Conservation (phyloP, 2,888 invertebrate species). For the Unio delphinus region DNA sequence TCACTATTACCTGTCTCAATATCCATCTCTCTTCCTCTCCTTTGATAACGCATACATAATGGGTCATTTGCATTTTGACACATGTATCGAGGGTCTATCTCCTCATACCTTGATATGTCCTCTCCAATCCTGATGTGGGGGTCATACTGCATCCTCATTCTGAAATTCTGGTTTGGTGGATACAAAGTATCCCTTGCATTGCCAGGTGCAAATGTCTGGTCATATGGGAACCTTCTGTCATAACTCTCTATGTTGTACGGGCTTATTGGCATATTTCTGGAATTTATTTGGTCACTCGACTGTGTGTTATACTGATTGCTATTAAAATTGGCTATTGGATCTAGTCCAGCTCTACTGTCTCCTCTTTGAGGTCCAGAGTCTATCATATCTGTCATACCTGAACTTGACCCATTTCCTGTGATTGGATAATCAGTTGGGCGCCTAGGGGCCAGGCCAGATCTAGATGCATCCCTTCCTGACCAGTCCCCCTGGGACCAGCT, state of each 20-base stretch:
- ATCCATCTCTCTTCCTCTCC: conserved; percentile 13
- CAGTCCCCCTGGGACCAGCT: too few species aligned
- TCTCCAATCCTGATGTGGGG: neutral
- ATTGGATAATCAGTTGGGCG: too few species aligned
- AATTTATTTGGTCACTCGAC: neutral
- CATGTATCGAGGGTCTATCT: conserved; percentile 3
- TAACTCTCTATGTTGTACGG: neutral
- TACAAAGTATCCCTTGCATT: neutral
- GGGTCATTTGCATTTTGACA: conserved; percentile 9
- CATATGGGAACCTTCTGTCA: conserved; percentile 6
- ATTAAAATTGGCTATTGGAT: conserved; percentile 1
- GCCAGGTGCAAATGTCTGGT: conserved; percentile 9
- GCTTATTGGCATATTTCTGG: too few species aligned
- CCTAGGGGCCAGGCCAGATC: too few species aligned
- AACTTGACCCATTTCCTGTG: too few species aligned
- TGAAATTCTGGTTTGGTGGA: conserved; percentile 8
- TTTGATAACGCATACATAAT: conserved; percentile 11
- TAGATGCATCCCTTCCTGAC: too few species aligned
- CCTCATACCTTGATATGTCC: neutral
- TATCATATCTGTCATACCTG: too few species aligned
- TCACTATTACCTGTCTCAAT: conserved; percentile 24
- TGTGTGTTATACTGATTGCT: conserved; percentile 1
- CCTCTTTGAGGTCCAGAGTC: too few species aligned
- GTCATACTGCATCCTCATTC: conserved; percentile 1
- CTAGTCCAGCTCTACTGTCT: too few species aligned